Base-by-base conservation (phyloP, 2,888 invertebrate species). In the Thysanoteuthis rhombus region DNA sequence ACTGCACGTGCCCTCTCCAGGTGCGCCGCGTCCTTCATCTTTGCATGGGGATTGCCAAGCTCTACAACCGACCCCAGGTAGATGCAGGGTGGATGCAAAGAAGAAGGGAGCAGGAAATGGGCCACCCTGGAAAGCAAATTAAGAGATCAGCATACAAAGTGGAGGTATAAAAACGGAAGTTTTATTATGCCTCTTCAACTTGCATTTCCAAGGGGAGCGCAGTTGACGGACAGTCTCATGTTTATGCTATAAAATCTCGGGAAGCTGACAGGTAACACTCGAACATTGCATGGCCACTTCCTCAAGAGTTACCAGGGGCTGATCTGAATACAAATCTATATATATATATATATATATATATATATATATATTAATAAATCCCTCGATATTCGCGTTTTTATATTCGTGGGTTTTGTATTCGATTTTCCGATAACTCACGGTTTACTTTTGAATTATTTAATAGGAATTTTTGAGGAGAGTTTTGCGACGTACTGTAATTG, bases 351-450 rank as follows among this genome's bases (percentile, higher is more conserved):
- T 38, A 28, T 38, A 90, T 90, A 39, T 90, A 90, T 90, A 39
- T 90, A 90, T 90, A 39, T 90, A 90, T 90, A 39, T 90, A 90
- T 90, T 19, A n/a, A 90, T 90, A 39, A n/a, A n/a, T 90, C n/a
- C n/a, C n/a, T n/a, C n/a, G n/a, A n/a, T n/a, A n/a, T n/a, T n/a
- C n/a, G n/a, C n/a, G n/a, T n/a, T n/a, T n/a, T n/a, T n/a, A n/a
- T n/a, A n/a, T n/a, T n/a, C n/a, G n/a, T n/a, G n/a, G n/a, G n/a
- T n/a, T n/a, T n/a, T n/a, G n/a, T n/a, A n/a, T n/a, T n/a, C n/a
- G n/a, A n/a, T n/a, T n/a, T n/a, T n/a, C n/a, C n/a, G n/a, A n/a
- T n/a, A n/a, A n/a, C n/a, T n/a, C n/a, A n/a, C n/a, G n/a, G n/a
- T n/a, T n/a, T n/a, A n/a, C n/a, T n/a, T n/a, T n/a, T n/a, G n/a